These are phyloP conservation scores for Megaptera novaeangliae DNA, from an alignment of 2,113 vertebrate species.

Conservation along the genomic window DNA sequence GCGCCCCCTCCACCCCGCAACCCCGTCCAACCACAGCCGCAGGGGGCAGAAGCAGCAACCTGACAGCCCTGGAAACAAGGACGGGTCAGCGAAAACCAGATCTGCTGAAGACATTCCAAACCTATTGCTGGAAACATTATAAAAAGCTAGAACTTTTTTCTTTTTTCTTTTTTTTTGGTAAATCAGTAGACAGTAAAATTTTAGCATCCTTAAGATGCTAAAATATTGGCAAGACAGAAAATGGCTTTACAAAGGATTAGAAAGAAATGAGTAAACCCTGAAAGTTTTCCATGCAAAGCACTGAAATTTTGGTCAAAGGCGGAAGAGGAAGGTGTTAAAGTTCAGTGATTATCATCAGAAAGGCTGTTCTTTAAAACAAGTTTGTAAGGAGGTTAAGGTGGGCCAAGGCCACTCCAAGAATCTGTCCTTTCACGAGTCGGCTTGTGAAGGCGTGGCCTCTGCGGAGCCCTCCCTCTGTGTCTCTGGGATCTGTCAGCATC, in stretches of 20 bases:
- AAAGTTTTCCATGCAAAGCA: not conserved
- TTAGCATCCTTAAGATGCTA: too few species aligned
- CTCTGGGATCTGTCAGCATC: not conserved
- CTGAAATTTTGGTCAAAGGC: not conserved
- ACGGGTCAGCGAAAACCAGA: not conserved
- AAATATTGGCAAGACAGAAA: not conserved
- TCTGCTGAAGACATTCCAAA: not conserved
- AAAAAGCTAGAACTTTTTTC: not conserved
- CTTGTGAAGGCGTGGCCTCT: too few species aligned
- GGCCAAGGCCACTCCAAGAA: not conserved
- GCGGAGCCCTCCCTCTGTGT: not conserved
- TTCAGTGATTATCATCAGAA: not conserved
- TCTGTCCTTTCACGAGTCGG: not conserved
- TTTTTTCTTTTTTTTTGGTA: too few species aligned
- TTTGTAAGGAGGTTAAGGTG: not conserved
- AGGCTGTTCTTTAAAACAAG: not conserved
- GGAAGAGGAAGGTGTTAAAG: not conserved
- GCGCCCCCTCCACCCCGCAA: rapidly evolving
- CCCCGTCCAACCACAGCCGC: not conserved
- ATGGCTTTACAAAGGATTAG: not conserved
- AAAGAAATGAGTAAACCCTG: not conserved
- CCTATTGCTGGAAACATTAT: not conserved
- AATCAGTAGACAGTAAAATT: too few species aligned
- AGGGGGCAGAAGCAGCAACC: not conserved
- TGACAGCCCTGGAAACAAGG: not conserved